These are phyloP conservation scores for Falco cherrug DNA, from an alignment of 2,797 vertebrate species.

Conservation along the genomic window DNA sequence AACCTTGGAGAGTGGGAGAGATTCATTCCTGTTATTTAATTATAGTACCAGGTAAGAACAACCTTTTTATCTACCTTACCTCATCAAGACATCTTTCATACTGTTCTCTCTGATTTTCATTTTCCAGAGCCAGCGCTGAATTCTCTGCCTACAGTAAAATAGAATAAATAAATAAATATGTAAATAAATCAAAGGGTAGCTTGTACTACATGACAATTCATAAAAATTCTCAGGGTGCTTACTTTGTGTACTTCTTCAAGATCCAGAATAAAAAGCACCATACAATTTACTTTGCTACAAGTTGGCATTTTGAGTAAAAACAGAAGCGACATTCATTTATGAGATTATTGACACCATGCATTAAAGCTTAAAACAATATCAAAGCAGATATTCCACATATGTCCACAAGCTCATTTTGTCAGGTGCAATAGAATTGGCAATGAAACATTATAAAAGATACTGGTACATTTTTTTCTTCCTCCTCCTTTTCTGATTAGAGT, in stretches of 20 bases:
- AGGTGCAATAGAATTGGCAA: conserved; percentile 11
- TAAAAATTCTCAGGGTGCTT: conserved; percentile 11
- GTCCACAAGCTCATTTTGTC: conserved; percentile 35
- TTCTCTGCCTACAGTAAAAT: conserved; percentile 84
- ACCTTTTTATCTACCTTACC: conserved; percentile 77
- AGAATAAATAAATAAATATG: conserved; percentile 49
- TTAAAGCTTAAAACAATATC: conserved; percentile 40
- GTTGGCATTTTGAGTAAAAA: conserved; percentile 55
- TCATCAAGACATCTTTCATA: conserved; percentile 93
- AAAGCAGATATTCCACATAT: conserved; percentile 33
- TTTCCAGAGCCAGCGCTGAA: conserved; percentile 86
- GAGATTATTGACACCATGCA: conserved; percentile 31
- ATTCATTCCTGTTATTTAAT: conserved; percentile 31
- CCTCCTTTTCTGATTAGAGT: background rate
- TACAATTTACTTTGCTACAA: conserved; percentile 34
- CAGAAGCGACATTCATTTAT: conserved; percentile 53
- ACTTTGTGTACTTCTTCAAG: conserved; percentile 27
- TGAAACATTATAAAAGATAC: conserved; percentile 28
- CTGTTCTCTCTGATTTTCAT: conserved; percentile 90
- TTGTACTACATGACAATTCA: conserved; percentile 36
- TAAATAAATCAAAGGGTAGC: conserved; percentile 59
- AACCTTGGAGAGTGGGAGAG: background rate
- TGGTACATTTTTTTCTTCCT: background rate
- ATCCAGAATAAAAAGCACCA: conserved; percentile 42
- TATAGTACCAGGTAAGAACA: conserved; percentile 7